phyloP scores from a whole-genome alignment of 2,797 vertebrate species.

The Lemur catta region DNA sequence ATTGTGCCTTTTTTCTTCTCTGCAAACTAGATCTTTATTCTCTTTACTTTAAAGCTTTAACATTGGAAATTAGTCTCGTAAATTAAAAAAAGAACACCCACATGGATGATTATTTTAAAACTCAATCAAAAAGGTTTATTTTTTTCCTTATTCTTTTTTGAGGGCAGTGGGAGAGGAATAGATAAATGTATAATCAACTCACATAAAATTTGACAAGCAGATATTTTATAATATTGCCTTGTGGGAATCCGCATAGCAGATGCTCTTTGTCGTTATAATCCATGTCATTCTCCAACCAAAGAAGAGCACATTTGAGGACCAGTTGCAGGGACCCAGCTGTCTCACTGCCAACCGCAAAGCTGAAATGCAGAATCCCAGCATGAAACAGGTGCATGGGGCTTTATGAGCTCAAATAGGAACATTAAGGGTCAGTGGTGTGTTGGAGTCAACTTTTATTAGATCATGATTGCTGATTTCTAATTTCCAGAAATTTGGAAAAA shows the following conservation, averaged over 20 bases:
- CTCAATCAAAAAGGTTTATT: background rate
- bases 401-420: background rate
- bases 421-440: background rate
- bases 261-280: conserved; percentile 56
- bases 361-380: conserved; percentile 46
- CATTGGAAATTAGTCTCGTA: conserved; percentile 32
- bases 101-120: background rate
- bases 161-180: background rate
- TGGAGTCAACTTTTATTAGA: background rate
- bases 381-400: conserved; percentile 65
- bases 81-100: conserved; percentile 2
- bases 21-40: background rate
- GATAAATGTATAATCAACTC: background rate
- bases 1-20: background rate
- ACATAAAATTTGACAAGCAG: conserved; percentile 54
- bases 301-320: conserved; percentile 64
- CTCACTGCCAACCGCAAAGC: conserved; percentile 64
- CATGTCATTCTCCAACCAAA: conserved; percentile 17
- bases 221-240: conserved; percentile 31
- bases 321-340: conserved; percentile 65
- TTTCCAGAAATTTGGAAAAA: background rate
- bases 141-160: background rate
- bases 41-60: conserved; percentile 2
- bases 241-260: background rate
- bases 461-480: background rate